Evolutionary conservation across 2,113 vertebrate genomes (phyloP).

Genomic region (Prochilodus magdalenae): DNA sequence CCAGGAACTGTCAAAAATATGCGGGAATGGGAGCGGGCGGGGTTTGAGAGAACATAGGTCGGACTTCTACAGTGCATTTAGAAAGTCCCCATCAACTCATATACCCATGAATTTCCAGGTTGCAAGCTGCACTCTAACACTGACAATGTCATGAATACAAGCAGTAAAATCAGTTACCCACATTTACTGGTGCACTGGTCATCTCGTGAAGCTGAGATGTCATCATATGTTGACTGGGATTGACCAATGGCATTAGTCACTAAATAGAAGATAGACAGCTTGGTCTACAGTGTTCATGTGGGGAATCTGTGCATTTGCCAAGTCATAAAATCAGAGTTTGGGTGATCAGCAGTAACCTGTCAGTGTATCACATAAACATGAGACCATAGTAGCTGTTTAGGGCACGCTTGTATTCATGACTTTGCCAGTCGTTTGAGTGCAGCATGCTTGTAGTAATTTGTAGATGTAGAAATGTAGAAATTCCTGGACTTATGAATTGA

Average conservation of each 20-base stretch:
- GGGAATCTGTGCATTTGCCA: neutral
- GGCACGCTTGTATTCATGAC: neutral
- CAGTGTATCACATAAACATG: too few relatives aligned
- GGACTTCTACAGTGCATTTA: slow-evolving; percentile 34
- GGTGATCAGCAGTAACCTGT: neutral
- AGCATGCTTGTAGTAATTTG: neutral
- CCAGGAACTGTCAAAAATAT: slow-evolving; percentile 52
- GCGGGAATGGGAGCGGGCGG: slow-evolving; percentile 30
- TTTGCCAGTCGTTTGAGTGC: neutral
- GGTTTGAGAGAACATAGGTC: slow-evolving; percentile 28
- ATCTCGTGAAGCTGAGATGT: neutral
- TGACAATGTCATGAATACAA: neutral
- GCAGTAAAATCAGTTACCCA: neutral
- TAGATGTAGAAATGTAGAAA: too few relatives aligned
- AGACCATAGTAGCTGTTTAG: neutral
- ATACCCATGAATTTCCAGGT: neutral
- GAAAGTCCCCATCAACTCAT: neutral
- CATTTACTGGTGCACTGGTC: neutral
- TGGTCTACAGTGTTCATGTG: neutral
- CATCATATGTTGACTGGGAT: neutral
- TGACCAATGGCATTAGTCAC: neutral
- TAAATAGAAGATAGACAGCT: neutral
- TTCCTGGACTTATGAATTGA: neutral
- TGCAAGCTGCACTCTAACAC: neutral
- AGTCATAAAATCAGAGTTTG: neutral